Percentiles rank a stretch among this genome's conserved stretches.
phyloP scores from a whole-genome alignment of 2,888 invertebrate species.

The Operophtera brumata region DNA sequence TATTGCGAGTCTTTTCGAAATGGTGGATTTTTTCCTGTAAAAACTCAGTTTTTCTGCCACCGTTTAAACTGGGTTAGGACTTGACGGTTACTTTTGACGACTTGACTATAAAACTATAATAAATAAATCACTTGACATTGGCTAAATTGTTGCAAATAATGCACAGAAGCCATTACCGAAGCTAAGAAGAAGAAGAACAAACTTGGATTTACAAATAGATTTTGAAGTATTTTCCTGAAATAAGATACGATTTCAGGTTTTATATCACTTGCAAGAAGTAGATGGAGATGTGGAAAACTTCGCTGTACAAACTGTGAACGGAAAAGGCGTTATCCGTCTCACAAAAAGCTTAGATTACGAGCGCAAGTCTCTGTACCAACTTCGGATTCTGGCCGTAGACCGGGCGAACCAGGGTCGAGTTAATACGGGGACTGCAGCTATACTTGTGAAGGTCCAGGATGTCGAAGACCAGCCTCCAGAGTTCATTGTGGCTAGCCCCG shows the following conservation, averaged over 20 bases:
- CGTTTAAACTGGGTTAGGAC: too few relatives aligned
- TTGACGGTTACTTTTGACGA: too few relatives aligned
- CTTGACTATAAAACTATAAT: too few relatives aligned
- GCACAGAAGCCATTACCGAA: too few relatives aligned
- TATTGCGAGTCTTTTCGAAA: too few relatives aligned
- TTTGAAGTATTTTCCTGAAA: too few relatives aligned
- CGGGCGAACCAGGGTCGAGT: conserved; percentile 89
- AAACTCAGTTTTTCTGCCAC: too few relatives aligned
- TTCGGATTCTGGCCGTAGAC: conserved; percentile 90
- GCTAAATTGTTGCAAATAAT: too few relatives aligned
- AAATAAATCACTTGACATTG: too few relatives aligned
- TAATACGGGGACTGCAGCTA: conserved; percentile 94
- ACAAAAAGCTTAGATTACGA: conserved; percentile 91
- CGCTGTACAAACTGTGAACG: conserved; percentile 89
- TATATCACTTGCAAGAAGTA: conserved; percentile 91
- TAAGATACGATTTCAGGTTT: conserved; percentile 74
- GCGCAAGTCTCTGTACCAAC: conserved; percentile 91
- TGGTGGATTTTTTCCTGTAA: too few relatives aligned
- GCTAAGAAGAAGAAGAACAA: too few relatives aligned
- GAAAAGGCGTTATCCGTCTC: conserved; percentile 90
- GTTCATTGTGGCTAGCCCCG: conserved; percentile 92
- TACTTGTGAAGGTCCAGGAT: conserved; percentile 91
- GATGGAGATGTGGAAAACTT: conserved; percentile 90
- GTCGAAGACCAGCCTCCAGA: conserved; percentile 96
- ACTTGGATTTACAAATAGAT: too few relatives aligned